Evolutionary conservation across 2,797 vertebrate species (phyloP), one percentile per base, ranked within the genome.

Genomic region (Tangara arthus): DNA sequence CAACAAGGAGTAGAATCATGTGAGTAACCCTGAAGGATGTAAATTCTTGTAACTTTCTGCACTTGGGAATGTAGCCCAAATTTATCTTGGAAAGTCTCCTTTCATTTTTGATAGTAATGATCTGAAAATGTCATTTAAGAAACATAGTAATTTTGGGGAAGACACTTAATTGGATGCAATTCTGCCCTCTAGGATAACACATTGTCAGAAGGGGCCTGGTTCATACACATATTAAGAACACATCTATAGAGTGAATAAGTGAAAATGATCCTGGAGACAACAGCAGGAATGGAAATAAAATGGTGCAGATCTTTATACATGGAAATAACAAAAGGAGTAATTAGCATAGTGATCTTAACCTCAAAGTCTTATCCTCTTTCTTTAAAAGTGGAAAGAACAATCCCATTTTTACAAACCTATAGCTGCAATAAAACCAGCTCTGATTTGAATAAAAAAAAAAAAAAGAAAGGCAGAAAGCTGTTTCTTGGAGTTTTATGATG

Each of bases 211-310:
- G 23, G 76, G 72, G 34, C 15, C 76, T 66, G 53, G 26, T 78
- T 94, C 32, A 88, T 60, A 64, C 15, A 53, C 30, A 82, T 50
- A 86, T 82, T 64, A 83, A 34, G 50, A 94, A 85, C 39, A 70
- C 15, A 76, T 34, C 59, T 76, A 28, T 27, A 63, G 68, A 26
- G 32, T 30, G 24, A 85, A 20, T 35, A 59, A 81, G 42, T 65
- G 61, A 82, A 94, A 95, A 86, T 57, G 16, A 84, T 64, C 72
- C 90, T 82, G 23, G 46, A 93, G 82, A 66, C 55, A 94, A 71
- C 34, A 77, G 76, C 3, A 93, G 52, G 16, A 3, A 41, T 52
- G 66, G 41, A 69, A 95, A 84, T 79, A 90, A 96, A 91, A 68
- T 50, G 46, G 78, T 75, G 42, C 46, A 91, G 91, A 49, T 27